A percentile compares a stretch with the other conserved stretches of the same genome.
These are phyloP conservation scores for Pissodes strobi DNA, from an alignment of 1,140 invertebrate genomes.

Conservation along the genomic window DNA sequence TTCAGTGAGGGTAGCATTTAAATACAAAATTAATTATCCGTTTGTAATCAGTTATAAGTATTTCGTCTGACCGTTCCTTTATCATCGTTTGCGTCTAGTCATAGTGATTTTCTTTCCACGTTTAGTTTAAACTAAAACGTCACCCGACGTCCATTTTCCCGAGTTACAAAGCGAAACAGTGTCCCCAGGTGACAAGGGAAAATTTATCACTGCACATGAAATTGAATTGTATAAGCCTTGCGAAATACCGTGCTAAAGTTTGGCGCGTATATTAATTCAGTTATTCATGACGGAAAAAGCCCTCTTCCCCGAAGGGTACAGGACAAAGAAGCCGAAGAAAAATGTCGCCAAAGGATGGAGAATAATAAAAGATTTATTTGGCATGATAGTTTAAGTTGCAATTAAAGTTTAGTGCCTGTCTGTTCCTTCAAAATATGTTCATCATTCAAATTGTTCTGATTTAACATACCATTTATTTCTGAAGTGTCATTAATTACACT, in stretches of 20 bases:
- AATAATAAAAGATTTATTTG: background rate
- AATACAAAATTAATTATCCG: too few relatives aligned
- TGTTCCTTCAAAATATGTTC: too few relatives aligned
- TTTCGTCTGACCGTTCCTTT: background rate
- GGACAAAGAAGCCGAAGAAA: conserved; percentile 2
- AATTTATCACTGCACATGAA: conserved; percentile 32
- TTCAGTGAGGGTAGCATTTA: too few relatives aligned
- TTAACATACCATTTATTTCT: too few relatives aligned
- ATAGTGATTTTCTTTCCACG: background rate
- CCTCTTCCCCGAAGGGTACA: background rate
- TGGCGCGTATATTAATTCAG: conserved; percentile 33
- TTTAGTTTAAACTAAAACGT: conserved; percentile 8
- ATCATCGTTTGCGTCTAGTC: background rate
- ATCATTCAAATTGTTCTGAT: too few relatives aligned
- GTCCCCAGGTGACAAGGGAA: conserved; percentile 29
- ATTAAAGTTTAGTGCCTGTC: too few relatives aligned
- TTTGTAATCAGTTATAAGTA: too few relatives aligned
- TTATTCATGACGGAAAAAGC: conserved; percentile 27
- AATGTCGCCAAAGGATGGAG: background rate
- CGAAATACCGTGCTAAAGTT: conserved; percentile 33
- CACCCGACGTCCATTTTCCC: conserved; percentile 1
- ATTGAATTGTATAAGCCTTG: conserved; percentile 32
- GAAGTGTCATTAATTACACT: too few relatives aligned
- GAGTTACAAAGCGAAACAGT: conserved; percentile 18
- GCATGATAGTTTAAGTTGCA: too few relatives aligned